phyloP scores from a whole-genome alignment of 2,888 invertebrate genomes.

The Pedicia rivosa region DNA sequence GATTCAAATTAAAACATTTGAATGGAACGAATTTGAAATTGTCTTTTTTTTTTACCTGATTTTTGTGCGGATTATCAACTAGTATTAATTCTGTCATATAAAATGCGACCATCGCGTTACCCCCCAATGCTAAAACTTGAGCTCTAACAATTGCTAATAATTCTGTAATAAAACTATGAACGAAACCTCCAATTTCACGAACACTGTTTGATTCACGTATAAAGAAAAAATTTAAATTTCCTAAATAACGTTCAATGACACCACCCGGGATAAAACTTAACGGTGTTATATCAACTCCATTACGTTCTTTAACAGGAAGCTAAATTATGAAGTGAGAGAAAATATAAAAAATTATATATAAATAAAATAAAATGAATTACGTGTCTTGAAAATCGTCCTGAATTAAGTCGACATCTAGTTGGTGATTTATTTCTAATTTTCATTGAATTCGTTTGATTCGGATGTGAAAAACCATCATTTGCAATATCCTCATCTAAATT shows the following conservation, averaged over 20 bases:
- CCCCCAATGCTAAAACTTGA: constrained; percentile 83
- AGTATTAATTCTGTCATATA: constrained; percentile 84
- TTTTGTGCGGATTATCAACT: constrained; percentile 87
- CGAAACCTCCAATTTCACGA: constrained; percentile 81
- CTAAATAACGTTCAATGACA: constrained; percentile 64
- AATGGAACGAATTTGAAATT: background rate
- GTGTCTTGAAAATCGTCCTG: constrained; percentile 17
- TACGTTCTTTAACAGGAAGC: constrained; percentile 26
- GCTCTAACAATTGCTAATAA: constrained; percentile 82
- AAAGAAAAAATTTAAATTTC: constrained; percentile 86
- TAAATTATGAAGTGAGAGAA: constrained; percentile 12
- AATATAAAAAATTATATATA: background rate
- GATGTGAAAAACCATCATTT: constrained; percentile 16
- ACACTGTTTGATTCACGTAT: constrained; percentile 89
- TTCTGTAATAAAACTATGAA: constrained; percentile 87
- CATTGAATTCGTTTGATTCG: constrained; percentile 23
- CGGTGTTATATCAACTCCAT: constrained; percentile 66
- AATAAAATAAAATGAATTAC: constrained; percentile 15
- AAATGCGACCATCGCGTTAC: constrained; percentile 89
- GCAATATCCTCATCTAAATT: constrained; percentile 62
- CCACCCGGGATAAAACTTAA: constrained; percentile 64
- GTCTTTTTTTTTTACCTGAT: constrained; percentile 50
- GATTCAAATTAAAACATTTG: constrained; percentile 9
- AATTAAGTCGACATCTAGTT: constrained; percentile 24
- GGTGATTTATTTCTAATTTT: constrained; percentile 40